A percentile compares a stretch with the other conserved stretches of the same genome.
phyloP scores from a whole-genome alignment of 1,140 invertebrate genomes.

The Anastatus disparis region DNA sequence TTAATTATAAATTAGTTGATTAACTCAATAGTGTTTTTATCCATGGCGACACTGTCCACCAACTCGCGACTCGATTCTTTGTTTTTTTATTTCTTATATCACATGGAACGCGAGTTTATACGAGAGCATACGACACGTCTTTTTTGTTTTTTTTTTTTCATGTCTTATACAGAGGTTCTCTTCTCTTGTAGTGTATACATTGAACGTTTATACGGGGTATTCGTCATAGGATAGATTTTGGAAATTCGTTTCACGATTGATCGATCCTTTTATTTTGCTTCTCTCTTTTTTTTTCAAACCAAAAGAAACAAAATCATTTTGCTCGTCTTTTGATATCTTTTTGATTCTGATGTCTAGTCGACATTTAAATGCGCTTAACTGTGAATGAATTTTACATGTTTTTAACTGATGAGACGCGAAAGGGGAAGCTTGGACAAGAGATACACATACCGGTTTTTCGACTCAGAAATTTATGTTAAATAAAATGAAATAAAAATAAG shows the following conservation, averaged over 20 bases:
- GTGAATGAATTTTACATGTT: constrained; percentile 38
- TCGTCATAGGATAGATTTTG: constrained; percentile 10
- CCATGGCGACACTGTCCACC: constrained; percentile 58
- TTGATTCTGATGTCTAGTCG: constrained; percentile 3
- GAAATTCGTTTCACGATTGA: constrained; percentile 35
- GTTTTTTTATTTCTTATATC: too few relatives aligned
- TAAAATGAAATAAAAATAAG: background rate
- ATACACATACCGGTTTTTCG: constrained; percentile 31
- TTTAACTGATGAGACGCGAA: constrained; percentile 17
- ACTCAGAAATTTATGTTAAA: constrained; percentile 35
- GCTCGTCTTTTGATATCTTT: constrained; percentile 7
- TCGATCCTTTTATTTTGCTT: constrained; percentile 39
- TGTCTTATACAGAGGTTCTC: background rate
- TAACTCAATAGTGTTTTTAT: constrained; percentile 69
- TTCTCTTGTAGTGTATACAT: too few relatives aligned
- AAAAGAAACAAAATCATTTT: background rate
- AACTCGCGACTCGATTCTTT: constrained; percentile 42
- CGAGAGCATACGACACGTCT: background rate
- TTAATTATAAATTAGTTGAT: constrained; percentile 70
- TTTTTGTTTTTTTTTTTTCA: constrained; percentile 21
- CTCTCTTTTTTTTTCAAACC: too few relatives aligned
- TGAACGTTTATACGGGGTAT: too few relatives aligned
- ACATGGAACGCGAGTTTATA: constrained; percentile 19
- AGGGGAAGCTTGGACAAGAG: too few relatives aligned
- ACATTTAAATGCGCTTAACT: constrained; percentile 38